These are phyloP conservation scores for Automeris io DNA, from an alignment of 2,888 invertebrate species.

Conservation along the genomic window DNA sequence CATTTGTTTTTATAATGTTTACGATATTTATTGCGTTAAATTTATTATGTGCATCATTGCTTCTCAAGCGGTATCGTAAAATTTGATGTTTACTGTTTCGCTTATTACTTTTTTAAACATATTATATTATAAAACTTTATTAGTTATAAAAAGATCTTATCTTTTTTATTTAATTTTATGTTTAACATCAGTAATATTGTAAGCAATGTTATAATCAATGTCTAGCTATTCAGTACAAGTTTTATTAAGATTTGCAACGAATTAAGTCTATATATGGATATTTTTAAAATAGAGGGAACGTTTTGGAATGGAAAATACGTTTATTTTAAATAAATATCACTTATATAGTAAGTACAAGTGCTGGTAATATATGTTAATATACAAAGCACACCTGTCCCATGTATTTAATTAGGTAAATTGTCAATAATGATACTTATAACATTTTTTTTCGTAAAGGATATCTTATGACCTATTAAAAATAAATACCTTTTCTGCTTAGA, in stretches of 20 bases:
- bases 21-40: conserved; percentile 15
- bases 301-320: no score
- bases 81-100: conserved; percentile 9
- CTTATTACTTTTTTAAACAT: neutral
- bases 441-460: conserved; percentile 18
- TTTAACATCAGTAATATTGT: no score
- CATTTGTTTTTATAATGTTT: conserved; percentile 16
- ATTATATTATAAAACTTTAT: conserved; percentile 1
- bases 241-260: no score
- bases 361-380: neutral
- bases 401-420: neutral
- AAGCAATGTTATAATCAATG: no score
- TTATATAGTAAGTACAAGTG: no score
- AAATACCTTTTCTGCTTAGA: neutral
- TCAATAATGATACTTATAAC: conserved; percentile 10
- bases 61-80: conserved; percentile 10
- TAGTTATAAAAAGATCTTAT: no score
- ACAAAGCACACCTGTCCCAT: neutral
- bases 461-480: conserved; percentile 12
- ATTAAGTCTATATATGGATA: no score
- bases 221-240: no score
- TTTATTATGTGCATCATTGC: conserved; percentile 18
- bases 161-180: no score
- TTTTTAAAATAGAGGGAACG: no score
- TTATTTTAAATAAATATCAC: no score